Base-by-base conservation (phyloP, 1,140 invertebrate species). In the Rhyzopertha dominica region DNA sequence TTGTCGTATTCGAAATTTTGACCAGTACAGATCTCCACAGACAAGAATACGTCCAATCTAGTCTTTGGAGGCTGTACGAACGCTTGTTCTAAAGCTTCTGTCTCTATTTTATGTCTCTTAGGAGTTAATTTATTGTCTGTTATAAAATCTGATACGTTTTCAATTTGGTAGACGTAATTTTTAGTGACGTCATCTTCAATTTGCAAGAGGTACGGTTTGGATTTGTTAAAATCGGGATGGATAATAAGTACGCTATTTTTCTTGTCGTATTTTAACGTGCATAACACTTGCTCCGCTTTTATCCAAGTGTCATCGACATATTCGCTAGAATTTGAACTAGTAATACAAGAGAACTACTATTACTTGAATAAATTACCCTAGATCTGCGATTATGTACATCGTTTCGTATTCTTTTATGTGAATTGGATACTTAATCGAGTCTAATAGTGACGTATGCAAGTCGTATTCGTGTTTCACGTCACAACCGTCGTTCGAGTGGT, bases 381-480 rank as follows among this genome's bases (percentile, higher is more conserved):
- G 49, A 50, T 65, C 63, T 8, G 53, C 61, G 53, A 62, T 54
- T 18, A 65, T 52, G 23, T 44, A 56, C 58, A 62, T 62, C 18
- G 18, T 47, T 39, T 56, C 39, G 18, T 36, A 35, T 14, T 45
- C 25, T 25, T 41, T 26, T 13, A 18, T 17, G 25, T 44, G 16
- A 24, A 50, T 22, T 24, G 53, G 46, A 20, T 53, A 44, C 8
- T 49, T 44, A 13, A 50, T 28, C 10, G 43, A 38, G 18, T 49
- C 38, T 25, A 29, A 22, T 9, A 60, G 18, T 26, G 29, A 43
- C 14, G 4, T 22, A 5, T 34, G 8, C 20, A 40, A 54, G 30
- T 57, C 35, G 36, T 48, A 57, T 29, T 52, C 53, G 10, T 41
- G 14, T 9, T 35, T 18, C 16, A 17, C 32, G 2, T 35, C 7